Evolutionary conservation across 2,888 invertebrate genomes (phyloP).

Genomic region (Caradrina clavipalpis): DNA sequence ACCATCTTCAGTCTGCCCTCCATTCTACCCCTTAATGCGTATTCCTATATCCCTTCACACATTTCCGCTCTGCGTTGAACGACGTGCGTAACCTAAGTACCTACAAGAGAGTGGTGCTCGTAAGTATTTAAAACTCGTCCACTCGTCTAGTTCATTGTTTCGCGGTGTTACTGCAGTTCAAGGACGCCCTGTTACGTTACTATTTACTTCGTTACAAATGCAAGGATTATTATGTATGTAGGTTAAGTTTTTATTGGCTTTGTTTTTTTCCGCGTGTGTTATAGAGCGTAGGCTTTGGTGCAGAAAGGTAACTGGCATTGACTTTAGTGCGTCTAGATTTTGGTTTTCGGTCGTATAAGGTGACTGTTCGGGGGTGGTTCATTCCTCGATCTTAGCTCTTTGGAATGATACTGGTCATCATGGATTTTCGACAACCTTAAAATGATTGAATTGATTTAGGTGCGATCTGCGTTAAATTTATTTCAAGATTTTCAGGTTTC

Average conservation of each 20-base stretch:
- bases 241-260: slow-evolving; percentile 53
- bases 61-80: neutral
- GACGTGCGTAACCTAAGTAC: neutral
- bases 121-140: slow-evolving; percentile 44
- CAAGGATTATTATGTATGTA: slow-evolving; percentile 64
- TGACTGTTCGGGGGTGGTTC: too few species aligned
- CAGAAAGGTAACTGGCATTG: slow-evolving; percentile 15
- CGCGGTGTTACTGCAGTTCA: slow-evolving; percentile 79
- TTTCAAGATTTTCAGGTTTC: too few species aligned
- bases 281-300: slow-evolving; percentile 40
- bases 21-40: neutral
- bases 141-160: slow-evolving; percentile 58
- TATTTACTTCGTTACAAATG: slow-evolving; percentile 67
- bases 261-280: slow-evolving; percentile 49
- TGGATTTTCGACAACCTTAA: too few species aligned
- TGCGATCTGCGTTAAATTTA: too few species aligned
- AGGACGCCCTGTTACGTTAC: slow-evolving; percentile 78
- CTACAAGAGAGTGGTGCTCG: neutral
- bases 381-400: too few species aligned
- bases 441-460: too few species aligned
- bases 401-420: too few species aligned
- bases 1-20: neutral
- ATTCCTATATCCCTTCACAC: neutral
- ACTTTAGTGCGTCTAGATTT: neutral
- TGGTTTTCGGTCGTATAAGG: neutral